Evolutionary conservation across 2,888 invertebrate genomes (phyloP), one percentile per base, ranked within the genome.

Genomic region (Fragum whitleyi): DNA sequence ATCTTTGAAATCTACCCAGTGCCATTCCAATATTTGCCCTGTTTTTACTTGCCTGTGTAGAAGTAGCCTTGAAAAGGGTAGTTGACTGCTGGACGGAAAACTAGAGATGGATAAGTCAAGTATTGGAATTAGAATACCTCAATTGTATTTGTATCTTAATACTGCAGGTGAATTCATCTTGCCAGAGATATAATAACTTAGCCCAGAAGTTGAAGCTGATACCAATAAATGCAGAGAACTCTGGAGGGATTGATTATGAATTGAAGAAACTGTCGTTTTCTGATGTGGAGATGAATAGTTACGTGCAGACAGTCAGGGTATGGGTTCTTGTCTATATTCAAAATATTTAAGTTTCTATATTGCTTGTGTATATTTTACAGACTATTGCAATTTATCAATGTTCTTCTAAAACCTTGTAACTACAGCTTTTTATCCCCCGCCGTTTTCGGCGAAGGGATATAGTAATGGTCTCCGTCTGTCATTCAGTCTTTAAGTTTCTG

Each of bases 221-320:
- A 19, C 92, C 92, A 11, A 72, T 86, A 7, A 82, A 88, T 21
- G 91, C 92, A 16, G 91, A 92, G 59, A 88, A 91, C 74, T 90
- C 92, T 16, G 83, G 79, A 21, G 92, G 92, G 26, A 83, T 88
- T n/a, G 92, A 93, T 73, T 92, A 87, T 69, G 91, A 92, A 69
- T 79, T 92, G 74, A 86, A 86, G 26, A 69, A 87, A 39, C 79
- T 85, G 0, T 76, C 79, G 9, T 78, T 74, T n/a, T 72, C 59
- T 59, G 83, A 85, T 28, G 69, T 72, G 9, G 79, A 80, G 69
- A 77, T 71, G 16, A 77, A 79, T 11, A 79, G 85, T 36, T 88
- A 88, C 74, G 81, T 78, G 14, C 75, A 80, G 51, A 76, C 67
- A 7, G 85, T 91, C 53, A 90, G 88, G 89, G 91, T 91, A 79